Evolutionary conservation across 2,888 invertebrate genomes (phyloP).

Genomic region (Ophioninae sp.): DNA sequence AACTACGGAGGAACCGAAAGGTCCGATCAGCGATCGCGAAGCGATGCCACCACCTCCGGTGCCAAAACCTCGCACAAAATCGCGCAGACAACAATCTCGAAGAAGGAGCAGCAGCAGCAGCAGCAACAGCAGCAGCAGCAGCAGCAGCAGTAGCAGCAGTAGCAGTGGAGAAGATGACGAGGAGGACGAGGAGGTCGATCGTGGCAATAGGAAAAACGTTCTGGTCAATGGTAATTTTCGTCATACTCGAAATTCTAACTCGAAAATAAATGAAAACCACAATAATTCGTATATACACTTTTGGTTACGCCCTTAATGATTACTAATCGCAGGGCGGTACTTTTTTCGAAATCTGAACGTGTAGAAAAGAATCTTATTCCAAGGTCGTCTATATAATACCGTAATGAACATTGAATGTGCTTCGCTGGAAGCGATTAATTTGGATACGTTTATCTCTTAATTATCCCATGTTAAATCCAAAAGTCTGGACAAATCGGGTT

Average conservation of each 20-base stretch:
- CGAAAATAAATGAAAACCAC: too few relatives aligned
- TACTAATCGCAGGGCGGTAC: too few relatives aligned
- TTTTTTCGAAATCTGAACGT: too few relatives aligned
- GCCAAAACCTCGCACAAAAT: slow-evolving; percentile 60
- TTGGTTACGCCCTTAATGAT: too few relatives aligned
- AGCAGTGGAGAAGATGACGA: slow-evolving; percentile 52
- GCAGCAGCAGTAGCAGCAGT: slow-evolving; percentile 55
- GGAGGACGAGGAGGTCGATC: slow-evolving; percentile 17
- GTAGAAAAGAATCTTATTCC: too few relatives aligned
- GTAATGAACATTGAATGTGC: too few relatives aligned
- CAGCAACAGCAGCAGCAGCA: slow-evolving; percentile 60
- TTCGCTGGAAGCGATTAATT: too few relatives aligned
- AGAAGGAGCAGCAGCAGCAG: slow-evolving; percentile 56
- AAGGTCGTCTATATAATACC: too few relatives aligned
- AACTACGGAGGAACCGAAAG: slow-evolving; percentile 59
- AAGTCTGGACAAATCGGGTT: too few relatives aligned
- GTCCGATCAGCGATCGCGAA: slow-evolving; percentile 64
- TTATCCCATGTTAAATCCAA: too few relatives aligned
- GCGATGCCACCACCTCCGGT: slow-evolving; percentile 76
- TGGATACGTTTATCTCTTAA: too few relatives aligned
- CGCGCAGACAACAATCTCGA: slow-evolving; percentile 15
- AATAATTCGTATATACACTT: too few relatives aligned
- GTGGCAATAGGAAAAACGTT: slow-evolving; percentile 41
- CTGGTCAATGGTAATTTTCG: slow-evolving; percentile 6
- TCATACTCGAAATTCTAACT: not conserved